Evolutionary conservation across 1,140 invertebrate species (phyloP).

Genomic region (Gryllus bimaculatus): DNA sequence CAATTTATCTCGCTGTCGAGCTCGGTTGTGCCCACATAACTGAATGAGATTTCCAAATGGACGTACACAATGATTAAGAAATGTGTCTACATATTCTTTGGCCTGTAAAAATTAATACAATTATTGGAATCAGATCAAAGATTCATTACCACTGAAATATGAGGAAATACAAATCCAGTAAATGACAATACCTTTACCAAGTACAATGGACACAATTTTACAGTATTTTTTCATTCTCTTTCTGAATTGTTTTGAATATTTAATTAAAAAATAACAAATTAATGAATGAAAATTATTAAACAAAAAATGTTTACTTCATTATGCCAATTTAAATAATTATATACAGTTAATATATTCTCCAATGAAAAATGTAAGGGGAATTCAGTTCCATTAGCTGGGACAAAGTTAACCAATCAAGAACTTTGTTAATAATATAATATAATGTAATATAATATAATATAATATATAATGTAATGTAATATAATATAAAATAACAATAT

Average conservation of each 20-base stretch:
- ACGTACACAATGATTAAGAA: constrained; percentile 76
- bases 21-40: constrained; percentile 88
- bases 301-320: too few species aligned
- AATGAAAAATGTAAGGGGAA: too few species aligned
- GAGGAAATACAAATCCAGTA: not conserved
- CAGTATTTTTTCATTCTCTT: not conserved
- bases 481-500: too few species aligned
- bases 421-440: too few species aligned
- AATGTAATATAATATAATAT: too few species aligned
- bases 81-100: constrained; percentile 79
- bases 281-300: too few species aligned
- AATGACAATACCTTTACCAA: not conserved
- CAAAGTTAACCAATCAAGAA: too few species aligned
- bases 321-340: too few species aligned
- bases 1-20: constrained; percentile 86
- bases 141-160: not conserved
- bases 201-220: not conserved
- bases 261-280: too few species aligned
- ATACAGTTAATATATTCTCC: too few species aligned
- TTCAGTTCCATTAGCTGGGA: too few species aligned
- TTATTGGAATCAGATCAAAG: constrained; percentile 8
- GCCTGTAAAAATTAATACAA: constrained; percentile 40
- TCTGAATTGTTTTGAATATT: not conserved
- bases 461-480: too few species aligned
- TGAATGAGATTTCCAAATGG: constrained; percentile 83